Evolutionary conservation across 2,888 invertebrate genomes (phyloP).

Genomic region (Venusia cambrica): DNA sequence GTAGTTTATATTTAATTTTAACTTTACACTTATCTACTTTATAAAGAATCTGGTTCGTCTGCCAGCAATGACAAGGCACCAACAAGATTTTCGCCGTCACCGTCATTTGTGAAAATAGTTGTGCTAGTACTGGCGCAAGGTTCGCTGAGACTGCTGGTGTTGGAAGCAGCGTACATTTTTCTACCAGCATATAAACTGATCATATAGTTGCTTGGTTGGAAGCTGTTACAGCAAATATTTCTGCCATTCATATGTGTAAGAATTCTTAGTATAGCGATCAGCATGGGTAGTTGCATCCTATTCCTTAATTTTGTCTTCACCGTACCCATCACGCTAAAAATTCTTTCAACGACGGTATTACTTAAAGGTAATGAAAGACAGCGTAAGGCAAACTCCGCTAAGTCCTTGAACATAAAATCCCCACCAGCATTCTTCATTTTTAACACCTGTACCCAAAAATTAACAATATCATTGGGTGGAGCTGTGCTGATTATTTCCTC

Average conservation of each 20-base stretch:
- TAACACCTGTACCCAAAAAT: slow-evolving; percentile 19
- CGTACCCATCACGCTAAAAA: neutral
- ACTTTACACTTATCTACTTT: neutral
- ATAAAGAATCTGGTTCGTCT: slow-evolving; percentile 2
- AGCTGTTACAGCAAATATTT: neutral
- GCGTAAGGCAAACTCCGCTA: neutral
- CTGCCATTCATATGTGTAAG: neutral
- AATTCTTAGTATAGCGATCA: neutral
- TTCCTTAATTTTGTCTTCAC: neutral
- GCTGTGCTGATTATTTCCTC: slow-evolving; percentile 22
- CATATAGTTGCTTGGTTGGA: neutral
- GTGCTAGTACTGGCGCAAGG: slow-evolving; percentile 20
- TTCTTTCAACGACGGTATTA: neutral
- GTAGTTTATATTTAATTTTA: neutral
- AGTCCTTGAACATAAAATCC: neutral
- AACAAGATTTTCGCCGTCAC: slow-evolving; percentile 1
- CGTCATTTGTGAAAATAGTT: slow-evolving; percentile 5
- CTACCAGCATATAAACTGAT: slow-evolving; percentile 16
- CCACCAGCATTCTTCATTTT: neutral
- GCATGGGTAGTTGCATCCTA: neutral
- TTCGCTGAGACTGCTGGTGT: no score
- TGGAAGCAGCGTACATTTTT: slow-evolving; percentile 16
- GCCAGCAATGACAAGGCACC: slow-evolving; percentile 1
- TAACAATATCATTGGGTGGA: slow-evolving; percentile 22
- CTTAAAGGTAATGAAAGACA: neutral